Evolutionary conservation across 2,113 vertebrate genomes (phyloP).

Genomic region (Hymenochirus boettgeri): DNA sequence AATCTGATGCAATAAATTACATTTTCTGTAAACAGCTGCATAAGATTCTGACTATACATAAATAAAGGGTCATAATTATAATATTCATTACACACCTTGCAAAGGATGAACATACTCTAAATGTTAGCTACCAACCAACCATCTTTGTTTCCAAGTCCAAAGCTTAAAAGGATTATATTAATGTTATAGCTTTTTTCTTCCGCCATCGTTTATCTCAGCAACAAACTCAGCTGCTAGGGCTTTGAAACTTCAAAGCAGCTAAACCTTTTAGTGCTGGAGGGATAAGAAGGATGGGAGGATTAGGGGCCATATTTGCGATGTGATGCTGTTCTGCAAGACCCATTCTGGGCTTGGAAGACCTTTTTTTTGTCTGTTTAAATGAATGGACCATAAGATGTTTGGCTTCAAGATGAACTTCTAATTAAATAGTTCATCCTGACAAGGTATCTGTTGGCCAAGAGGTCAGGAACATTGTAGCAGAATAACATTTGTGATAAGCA

Average conservation of each 20-base stretch:
- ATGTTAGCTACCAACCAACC: no score
- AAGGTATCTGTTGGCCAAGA: neutral
- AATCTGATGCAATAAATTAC: no score
- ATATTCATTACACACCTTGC: no score
- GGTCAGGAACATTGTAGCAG: no score
- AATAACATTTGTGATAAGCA: no score
- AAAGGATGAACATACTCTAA: no score
- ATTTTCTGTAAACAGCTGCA: no score
- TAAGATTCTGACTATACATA: no score
- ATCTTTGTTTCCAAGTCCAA: slow-evolving; percentile 9
- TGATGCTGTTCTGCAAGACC: slow-evolving; percentile 29
- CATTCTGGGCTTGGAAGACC: slow-evolving; percentile 18
- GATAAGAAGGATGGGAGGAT: slow-evolving; percentile 29
- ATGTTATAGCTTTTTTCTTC: slow-evolving; percentile 27
- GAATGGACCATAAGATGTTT: neutral
- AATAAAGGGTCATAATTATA: no score
- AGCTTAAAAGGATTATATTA: slow-evolving; percentile 39
- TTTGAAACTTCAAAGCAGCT: slow-evolving; percentile 39
- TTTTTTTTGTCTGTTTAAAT: slow-evolving; percentile 14
- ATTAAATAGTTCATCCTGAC: neutral
- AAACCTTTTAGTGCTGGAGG: slow-evolving; percentile 42
- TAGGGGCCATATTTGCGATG: slow-evolving; percentile 34
- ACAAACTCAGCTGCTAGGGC: slow-evolving; percentile 33
- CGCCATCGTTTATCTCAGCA: slow-evolving; percentile 33
- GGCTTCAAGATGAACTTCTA: neutral